phyloP scores from a whole-genome alignment of 2,888 invertebrate species.

The Crioceris asparagi region DNA sequence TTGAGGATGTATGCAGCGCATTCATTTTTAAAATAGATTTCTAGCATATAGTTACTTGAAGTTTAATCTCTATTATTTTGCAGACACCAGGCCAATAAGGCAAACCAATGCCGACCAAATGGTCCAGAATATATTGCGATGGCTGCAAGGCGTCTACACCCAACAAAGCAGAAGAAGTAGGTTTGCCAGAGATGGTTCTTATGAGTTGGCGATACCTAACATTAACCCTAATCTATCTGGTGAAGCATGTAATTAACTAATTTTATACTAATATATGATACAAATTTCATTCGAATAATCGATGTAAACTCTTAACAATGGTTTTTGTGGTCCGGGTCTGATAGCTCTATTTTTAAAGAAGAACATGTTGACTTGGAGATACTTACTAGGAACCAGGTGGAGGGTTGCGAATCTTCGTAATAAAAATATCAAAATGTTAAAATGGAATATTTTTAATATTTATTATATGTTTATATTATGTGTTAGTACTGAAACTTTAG shows the following conservation, averaged over 20 bases:
- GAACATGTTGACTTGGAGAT: too few relatives aligned
- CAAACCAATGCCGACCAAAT: conserved; percentile 56
- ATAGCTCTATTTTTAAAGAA: too few relatives aligned
- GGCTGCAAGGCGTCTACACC: conserved; percentile 62
- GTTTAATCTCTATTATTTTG: too few relatives aligned
- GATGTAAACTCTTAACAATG: not conserved
- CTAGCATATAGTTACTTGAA: too few relatives aligned
- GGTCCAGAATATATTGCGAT: conserved; percentile 63
- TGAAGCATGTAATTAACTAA: conserved; percentile 16
- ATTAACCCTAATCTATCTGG: conserved; percentile 4
- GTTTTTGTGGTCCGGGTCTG: too few relatives aligned
- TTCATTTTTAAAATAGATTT: not conserved
- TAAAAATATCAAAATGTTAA: too few relatives aligned
- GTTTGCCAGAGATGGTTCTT: conserved; percentile 10
- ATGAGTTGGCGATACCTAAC: not conserved
- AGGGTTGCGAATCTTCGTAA: too few relatives aligned
- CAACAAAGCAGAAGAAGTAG: conserved; percentile 47
- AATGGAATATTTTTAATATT: too few relatives aligned
- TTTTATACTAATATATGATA: conserved; percentile 12
- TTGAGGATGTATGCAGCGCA: not conserved
- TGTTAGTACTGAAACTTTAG: too few relatives aligned
- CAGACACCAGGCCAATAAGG: conserved; percentile 3
- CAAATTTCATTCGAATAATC: too few relatives aligned
- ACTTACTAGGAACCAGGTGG: too few relatives aligned
- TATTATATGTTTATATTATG: too few relatives aligned